phyloP scores from a whole-genome alignment of 2,113 vertebrate species.

The Chaetodon auriga region DNA sequence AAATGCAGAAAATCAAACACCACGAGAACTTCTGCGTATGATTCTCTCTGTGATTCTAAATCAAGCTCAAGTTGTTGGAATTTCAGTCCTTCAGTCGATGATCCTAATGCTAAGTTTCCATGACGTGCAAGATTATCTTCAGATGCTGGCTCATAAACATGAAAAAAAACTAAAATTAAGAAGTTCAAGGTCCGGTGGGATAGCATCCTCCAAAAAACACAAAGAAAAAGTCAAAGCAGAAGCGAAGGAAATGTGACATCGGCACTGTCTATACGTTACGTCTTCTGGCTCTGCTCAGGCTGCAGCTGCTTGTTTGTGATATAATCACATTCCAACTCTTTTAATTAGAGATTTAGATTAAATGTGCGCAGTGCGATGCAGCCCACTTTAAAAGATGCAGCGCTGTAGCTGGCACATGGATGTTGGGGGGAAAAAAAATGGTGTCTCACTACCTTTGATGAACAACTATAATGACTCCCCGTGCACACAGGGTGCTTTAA shows the following conservation, averaged over 20 bases:
- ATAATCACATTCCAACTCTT: constrained; percentile 49
- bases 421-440: background rate
- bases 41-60: background rate
- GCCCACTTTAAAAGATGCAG: background rate
- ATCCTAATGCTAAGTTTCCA: background rate
- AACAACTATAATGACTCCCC: constrained; percentile 22
- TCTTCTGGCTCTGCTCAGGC: background rate
- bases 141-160: background rate
- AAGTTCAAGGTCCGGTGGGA: background rate
- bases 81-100: background rate
- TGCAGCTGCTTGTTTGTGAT: constrained; percentile 41
- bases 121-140: background rate
- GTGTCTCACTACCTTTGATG: background rate
- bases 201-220: background rate
- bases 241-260: background rate
- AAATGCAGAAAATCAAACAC: background rate
- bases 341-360: constrained; percentile 61
- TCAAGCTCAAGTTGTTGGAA: background rate
- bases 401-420: background rate
- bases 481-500: constrained; percentile 4
- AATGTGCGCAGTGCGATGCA: constrained; percentile 38
- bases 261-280: background rate
- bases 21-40: background rate
- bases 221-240: background rate
- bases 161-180: background rate